These are phyloP conservation scores for Toxostoma redivivum DNA, from an alignment of 2,113 vertebrate genomes.

Conservation along the genomic window DNA sequence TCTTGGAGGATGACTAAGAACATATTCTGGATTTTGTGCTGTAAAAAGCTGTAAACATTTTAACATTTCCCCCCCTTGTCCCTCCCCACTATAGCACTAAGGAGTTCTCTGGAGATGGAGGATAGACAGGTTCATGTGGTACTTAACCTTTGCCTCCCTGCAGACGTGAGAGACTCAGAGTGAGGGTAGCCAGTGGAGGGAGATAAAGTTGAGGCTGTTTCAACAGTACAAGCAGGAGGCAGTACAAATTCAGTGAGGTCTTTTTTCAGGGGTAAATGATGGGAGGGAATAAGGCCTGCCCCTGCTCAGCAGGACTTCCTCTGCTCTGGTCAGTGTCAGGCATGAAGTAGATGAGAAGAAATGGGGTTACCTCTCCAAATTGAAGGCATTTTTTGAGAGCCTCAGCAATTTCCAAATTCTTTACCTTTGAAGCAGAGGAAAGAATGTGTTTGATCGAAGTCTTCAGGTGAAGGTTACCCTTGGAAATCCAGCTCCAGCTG, in stretches of 20 bases:
- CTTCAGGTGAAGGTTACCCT: background rate
- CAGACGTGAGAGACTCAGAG: background rate
- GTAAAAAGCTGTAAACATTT: background rate
- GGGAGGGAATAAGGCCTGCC: background rate
- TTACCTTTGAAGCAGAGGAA: background rate
- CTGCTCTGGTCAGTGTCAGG: background rate
- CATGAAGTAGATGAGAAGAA: background rate
- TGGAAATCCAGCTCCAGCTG: background rate
- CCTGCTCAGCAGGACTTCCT: background rate
- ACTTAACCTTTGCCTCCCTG: background rate
- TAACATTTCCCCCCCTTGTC: background rate
- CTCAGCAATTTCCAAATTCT: background rate
- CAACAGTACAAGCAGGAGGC: background rate
- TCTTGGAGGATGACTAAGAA: background rate
- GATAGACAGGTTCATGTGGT: background rate
- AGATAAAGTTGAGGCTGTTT: background rate
- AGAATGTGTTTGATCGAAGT: background rate
- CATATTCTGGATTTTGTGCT: background rate
- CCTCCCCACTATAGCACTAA: background rate
- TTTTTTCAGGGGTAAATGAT: background rate
- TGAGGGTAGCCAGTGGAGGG: rapidly evolving
- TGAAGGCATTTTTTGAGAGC: background rate
- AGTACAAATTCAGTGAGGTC: background rate
- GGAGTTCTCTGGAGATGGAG: background rate
- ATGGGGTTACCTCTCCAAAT: background rate